Evolutionary conservation across 1,140 invertebrate genomes (phyloP), one percentile per base, ranked within the genome.

Genomic region (Aphis craccivora): DNA sequence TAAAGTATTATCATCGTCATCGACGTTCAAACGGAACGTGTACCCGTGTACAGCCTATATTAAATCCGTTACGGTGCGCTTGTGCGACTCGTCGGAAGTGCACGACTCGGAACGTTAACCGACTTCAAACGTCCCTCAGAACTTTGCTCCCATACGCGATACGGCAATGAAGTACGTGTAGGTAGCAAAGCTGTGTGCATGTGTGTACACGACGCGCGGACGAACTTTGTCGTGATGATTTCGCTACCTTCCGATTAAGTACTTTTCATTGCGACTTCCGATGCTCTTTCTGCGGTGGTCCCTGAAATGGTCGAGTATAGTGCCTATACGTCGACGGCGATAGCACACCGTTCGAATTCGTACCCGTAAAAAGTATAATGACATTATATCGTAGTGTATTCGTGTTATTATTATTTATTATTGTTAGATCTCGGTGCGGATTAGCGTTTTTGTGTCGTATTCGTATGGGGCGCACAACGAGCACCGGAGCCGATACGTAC

Each of bases 331-430:
- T 30, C 60, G 23, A 18, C 3, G n/a, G 18, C 14, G 60, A n/a
- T 30, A 3, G n/a, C 14, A 7, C 6, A 30, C 60, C 30, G 60
- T 76, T 76, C n/a, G 30, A 1, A 76, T 35, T 76, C 60, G 60
- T n/a, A 76, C 25, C 25, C 25, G 11, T 20, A 67, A 25, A 60
- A 25, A 25, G 7, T 60, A n/a, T n/a, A n/a, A n/a, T 60, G 30
- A 30, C 23, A 23, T 23, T 67, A 30, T n/a, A 67, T n/a, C 25
- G 11, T 14, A 76, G n/a, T 76, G n/a, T 76, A 76, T 76, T 76
- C n/a, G 60, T 76, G 60, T n/a, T 76, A 76, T n/a, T 67, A 67
- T n/a, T 67, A 67, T 67, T 67, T 67, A 67, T 67, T 76, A n/a
- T 76, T 76, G 30, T 76, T n/a, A 76, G 60, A 76, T 76, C 30